Evolutionary conservation across 2,888 invertebrate genomes (phyloP), one percentile per base, ranked within the genome.

Genomic region (Podabrus alpinus): DNA sequence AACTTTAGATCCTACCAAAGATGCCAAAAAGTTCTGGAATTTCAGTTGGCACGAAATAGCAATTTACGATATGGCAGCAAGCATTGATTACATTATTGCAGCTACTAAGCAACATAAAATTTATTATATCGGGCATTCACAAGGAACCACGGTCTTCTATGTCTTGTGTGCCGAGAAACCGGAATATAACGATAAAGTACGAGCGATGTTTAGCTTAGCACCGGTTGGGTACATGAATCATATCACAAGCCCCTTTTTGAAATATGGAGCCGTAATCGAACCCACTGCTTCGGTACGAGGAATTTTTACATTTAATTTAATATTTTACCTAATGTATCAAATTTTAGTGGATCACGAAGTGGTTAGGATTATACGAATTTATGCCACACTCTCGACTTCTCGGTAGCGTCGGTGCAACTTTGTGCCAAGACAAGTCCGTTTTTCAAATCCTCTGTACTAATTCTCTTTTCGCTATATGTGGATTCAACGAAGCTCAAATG

Each of bases 31-130:
- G 66, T 82, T 81, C 73, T 82, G 82, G 82, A 75, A 81, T 69
- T 82, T 81, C 67, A 94, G 94, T 72, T 96, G 93, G 92, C 94
- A 96, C 83, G 92, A 95, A 83, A 94, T 95, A 85, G 94, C 93
- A 1, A 86, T 90, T 71, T 90, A 88, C 78, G 97, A 97, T 85
- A 83, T 96, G 45, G 94, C 96, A 0, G 91, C 93, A 0, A 93
- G 92, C 88, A 92, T 97, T 61, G 93, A 96, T 83, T 91, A 92
- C 82, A 88, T 92, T n/a, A 85, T 92, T 1, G 80, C 83, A 0
- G 67, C 79, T 1, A 93, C 94, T 0, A 89, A 89, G 0, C 88
- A 89, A 60, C 13, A 15, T 2, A 60, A 67, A 45, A 15, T 67
- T 9, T 29, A 62, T 15, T 70, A 70, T 15, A 15, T 70, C 9